Percentiles rank a stretch among this genome's conserved stretches.
phyloP scores from a whole-genome alignment of 2,888 invertebrate genomes.

The Hedya salicella region DNA sequence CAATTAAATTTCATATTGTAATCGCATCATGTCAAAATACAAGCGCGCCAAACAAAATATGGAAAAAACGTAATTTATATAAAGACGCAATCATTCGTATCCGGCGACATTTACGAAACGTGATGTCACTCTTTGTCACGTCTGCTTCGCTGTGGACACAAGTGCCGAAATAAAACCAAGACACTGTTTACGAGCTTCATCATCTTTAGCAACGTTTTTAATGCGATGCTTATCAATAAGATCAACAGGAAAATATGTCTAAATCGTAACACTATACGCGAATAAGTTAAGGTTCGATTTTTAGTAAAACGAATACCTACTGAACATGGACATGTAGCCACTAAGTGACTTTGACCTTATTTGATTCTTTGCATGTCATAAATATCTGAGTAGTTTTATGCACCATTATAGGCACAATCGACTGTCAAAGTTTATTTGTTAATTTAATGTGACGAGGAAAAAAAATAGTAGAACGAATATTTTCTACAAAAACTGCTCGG shows the following conservation, averaged over 20 bases:
- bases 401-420: background rate
- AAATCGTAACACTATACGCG: background rate
- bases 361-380: background rate
- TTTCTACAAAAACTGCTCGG: too few relatives aligned
- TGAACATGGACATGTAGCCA: background rate
- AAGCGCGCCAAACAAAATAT: slow-evolving; percentile 16
- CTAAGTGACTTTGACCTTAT: slow-evolving; percentile 1
- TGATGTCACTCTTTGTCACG: slow-evolving; percentile 76
- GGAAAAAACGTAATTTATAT: slow-evolving; percentile 40
- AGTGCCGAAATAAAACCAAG: slow-evolving; percentile 73
- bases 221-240: slow-evolving; percentile 37
- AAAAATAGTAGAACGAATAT: background rate
- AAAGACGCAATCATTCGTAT: slow-evolving; percentile 45
- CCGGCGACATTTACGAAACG: slow-evolving; percentile 62
- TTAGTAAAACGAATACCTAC: background rate
- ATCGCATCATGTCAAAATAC: background rate
- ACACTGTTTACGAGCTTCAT: slow-evolving; percentile 66
- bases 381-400: background rate
- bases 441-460: background rate
- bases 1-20: too few relatives aligned
- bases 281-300: slow-evolving; percentile 7
- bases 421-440: background rate
- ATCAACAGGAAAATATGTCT: slow-evolving; percentile 35
- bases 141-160: slow-evolving; percentile 62
- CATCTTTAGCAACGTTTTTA: slow-evolving; percentile 44